Conservation (phyloP, 1,140 invertebrate genomes). For the Aphaenogaster floridana region DNA sequence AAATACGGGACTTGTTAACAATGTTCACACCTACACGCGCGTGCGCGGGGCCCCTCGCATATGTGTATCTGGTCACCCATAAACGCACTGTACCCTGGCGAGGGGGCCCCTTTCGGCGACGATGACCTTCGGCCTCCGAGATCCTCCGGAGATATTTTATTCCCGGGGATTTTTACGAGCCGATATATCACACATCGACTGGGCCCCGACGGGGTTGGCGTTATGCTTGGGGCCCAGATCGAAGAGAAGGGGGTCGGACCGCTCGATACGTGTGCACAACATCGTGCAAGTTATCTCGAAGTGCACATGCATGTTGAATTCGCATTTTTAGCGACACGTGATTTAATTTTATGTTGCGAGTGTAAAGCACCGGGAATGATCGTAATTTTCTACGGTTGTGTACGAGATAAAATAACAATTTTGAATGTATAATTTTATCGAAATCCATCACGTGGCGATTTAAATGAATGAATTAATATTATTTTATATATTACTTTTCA, state of each 20-base stretch:
- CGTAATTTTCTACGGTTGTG: background rate
- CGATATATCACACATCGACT: constrained; percentile 87
- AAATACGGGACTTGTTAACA: constrained; percentile 87
- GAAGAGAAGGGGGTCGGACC: constrained; percentile 66
- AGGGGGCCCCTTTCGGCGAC: constrained; percentile 84
- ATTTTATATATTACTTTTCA: background rate
- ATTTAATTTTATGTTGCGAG: constrained; percentile 27
- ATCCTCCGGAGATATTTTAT: constrained; percentile 86
- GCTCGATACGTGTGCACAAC: constrained; percentile 37
- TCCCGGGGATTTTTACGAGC: constrained; percentile 86
- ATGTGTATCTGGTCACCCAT: constrained; percentile 75
- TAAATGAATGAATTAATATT: background rate
- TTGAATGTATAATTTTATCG: background rate
- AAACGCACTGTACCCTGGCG: constrained; percentile 65
- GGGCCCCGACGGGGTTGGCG: constrained; percentile 78
- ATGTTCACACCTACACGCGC: constrained; percentile 85
- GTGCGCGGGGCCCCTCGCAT: constrained; percentile 65
- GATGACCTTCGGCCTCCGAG: constrained; percentile 84
- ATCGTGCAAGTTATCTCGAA: constrained; percentile 16
- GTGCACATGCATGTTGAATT: background rate
- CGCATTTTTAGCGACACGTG: constrained; percentile 1
- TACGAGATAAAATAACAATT: background rate
- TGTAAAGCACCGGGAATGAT: background rate
- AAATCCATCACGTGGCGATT: background rate
- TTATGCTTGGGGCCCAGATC: constrained; percentile 74